phyloP scores from a whole-genome alignment of 2,797 vertebrate species.

The Eospalax fontanierii region DNA sequence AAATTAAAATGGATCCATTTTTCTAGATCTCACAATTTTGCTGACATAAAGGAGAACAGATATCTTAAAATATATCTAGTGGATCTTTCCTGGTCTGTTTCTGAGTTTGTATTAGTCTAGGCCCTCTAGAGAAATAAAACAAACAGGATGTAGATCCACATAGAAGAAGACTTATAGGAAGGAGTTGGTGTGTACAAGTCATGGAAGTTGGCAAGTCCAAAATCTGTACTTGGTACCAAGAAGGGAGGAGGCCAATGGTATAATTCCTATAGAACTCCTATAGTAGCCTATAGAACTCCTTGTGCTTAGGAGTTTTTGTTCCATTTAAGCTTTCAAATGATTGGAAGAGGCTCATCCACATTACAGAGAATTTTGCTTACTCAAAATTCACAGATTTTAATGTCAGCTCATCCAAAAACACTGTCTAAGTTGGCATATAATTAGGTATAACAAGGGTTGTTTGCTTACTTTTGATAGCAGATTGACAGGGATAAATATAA shows the following conservation, averaged over 20 bases:
- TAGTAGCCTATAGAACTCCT: neutral
- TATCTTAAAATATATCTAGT: neutral
- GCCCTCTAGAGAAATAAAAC: slow-evolving; percentile 5
- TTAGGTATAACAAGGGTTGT: neutral
- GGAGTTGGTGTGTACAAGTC: neutral
- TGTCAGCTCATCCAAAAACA: neutral
- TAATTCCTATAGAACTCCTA: neutral
- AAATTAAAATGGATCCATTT: slow-evolving; percentile 22
- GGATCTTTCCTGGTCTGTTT: neutral
- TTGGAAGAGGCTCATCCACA: neutral
- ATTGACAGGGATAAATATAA: neutral
- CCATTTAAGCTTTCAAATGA: neutral
- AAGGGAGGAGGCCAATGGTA: neutral
- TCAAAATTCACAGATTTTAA: neutral
- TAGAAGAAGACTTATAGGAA: neutral
- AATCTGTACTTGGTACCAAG: neutral
- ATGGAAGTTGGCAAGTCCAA: neutral
- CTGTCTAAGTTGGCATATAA: neutral
- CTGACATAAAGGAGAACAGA: slow-evolving; percentile 53
- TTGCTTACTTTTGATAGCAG: neutral
- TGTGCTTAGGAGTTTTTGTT: neutral
- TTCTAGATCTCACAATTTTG: neutral
- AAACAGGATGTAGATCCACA: neutral
- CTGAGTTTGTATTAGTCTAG: slow-evolving; percentile 20
- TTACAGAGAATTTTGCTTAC: neutral